Evolutionary conservation across 2,888 invertebrate species (phyloP).

Genomic region (Alcis repandata): DNA sequence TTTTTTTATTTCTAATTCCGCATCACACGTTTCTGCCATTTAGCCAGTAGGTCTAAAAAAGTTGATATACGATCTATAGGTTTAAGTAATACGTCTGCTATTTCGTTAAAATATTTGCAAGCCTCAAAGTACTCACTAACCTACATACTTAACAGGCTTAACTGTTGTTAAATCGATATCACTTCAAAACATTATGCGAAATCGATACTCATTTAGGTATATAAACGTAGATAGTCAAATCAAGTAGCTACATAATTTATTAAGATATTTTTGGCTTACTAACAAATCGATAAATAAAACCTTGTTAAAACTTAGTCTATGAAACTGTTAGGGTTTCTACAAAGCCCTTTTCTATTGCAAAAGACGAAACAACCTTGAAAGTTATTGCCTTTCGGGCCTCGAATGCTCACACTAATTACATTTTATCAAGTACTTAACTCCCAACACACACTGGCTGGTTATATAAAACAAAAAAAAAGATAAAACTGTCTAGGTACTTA

Average conservation of each 20-base stretch:
- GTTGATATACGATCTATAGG: too few relatives aligned
- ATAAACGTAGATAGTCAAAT: not conserved
- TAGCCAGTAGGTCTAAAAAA: too few relatives aligned
- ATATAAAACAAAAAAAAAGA: constrained; percentile 29
- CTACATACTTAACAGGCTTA: constrained; percentile 4
- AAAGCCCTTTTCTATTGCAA: constrained; percentile 2
- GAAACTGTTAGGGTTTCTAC: not conserved
- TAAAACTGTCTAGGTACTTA: not conserved
- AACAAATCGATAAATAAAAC: constrained; percentile 7
- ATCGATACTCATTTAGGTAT: constrained; percentile 9
- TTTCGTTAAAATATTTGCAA: not conserved
- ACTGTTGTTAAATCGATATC: constrained; percentile 33
- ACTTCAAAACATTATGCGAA: constrained; percentile 16
- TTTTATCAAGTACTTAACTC: constrained; percentile 23
- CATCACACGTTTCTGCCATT: too few relatives aligned
- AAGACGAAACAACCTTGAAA: constrained; percentile 20
- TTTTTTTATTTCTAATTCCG: too few relatives aligned
- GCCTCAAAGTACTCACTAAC: constrained; percentile 1
- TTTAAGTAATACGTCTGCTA: not conserved
- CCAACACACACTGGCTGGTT: constrained; percentile 18
- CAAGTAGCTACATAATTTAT: not conserved
- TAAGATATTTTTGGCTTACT: not conserved
- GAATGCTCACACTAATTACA: constrained; percentile 28
- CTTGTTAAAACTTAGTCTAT: not conserved
- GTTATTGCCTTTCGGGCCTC: constrained; percentile 15